Evolutionary conservation across 2,113 vertebrate genomes (phyloP).

Genomic region (Nibea albiflora): DNA sequence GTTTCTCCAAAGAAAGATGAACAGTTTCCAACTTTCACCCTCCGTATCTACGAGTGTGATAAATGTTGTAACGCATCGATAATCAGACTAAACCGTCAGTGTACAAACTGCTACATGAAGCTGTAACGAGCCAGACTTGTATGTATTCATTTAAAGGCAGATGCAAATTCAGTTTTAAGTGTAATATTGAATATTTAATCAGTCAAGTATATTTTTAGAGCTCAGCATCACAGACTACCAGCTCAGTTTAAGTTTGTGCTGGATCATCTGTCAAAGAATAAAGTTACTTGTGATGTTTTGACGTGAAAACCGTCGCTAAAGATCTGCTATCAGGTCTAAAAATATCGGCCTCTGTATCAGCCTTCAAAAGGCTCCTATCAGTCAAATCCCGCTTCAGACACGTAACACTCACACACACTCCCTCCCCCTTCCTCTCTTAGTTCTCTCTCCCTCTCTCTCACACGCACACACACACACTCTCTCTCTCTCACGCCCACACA

Average conservation of each 20-base stretch:
- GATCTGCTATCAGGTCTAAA: not conserved
- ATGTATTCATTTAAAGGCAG: not conserved
- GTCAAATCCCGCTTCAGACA: conserved; percentile 42
- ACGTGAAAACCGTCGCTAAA: not conserved
- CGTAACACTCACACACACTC: conserved; percentile 13
- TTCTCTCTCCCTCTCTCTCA: too few species aligned
- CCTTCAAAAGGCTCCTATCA: conserved; percentile 21
- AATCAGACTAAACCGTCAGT: not conserved
- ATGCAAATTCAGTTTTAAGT: not conserved
- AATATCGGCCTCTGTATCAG: conserved; percentile 26
- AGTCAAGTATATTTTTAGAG: not conserved
- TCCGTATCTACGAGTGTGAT: not conserved
- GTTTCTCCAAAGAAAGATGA: not conserved
- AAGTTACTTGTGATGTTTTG: not conserved
- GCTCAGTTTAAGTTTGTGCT: not conserved
- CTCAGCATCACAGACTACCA: not conserved
- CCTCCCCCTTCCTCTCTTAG: not conserved
- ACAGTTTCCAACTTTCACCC: not conserved
- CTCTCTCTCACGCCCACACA: not conserved
- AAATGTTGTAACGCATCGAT: not conserved
- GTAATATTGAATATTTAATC: not conserved
- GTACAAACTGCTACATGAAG: too few species aligned
- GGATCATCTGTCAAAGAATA: not conserved
- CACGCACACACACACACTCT: not conserved
- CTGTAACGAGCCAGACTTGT: not conserved